Evolutionary conservation across 2,888 invertebrate species (phyloP).

Genomic region (Nomada goodeniana): DNA sequence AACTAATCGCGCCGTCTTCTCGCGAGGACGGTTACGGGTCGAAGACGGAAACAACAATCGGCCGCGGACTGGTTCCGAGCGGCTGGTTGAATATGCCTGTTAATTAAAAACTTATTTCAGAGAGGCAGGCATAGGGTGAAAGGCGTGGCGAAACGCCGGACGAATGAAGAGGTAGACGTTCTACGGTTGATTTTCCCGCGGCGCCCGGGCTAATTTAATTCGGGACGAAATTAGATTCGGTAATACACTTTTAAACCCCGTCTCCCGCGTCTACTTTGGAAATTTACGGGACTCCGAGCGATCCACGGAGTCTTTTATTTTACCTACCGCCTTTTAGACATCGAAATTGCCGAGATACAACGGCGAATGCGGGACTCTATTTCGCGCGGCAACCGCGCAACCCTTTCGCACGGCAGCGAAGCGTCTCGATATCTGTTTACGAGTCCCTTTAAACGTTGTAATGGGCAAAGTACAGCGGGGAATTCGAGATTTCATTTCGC

Average conservation of each 20-base stretch:
- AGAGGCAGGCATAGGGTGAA: neutral
- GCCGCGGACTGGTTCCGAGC: conserved; percentile 14
- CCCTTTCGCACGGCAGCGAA: too few relatives aligned
- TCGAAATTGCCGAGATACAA: conserved; percentile 6
- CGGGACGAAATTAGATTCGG: conserved; percentile 43
- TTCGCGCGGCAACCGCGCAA: too few relatives aligned
- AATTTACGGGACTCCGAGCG: conserved; percentile 15
- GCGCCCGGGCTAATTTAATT: conserved; percentile 46
- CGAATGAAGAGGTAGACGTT: conserved; percentile 15
- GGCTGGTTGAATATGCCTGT: conserved; percentile 41
- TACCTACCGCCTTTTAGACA: neutral
- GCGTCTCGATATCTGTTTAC: too few relatives aligned
- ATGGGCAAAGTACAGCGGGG: neutral
- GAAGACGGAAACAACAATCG: conserved; percentile 19
- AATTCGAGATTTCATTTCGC: neutral
- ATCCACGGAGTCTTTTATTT: conserved; percentile 7
- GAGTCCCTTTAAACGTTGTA: neutral
- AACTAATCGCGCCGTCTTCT: conserved; percentile 42
- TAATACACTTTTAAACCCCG: conserved; percentile 42
- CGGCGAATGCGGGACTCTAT: neutral
- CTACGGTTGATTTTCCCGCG: conserved; percentile 45
- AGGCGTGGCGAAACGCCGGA: neutral
- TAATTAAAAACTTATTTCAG: conserved; percentile 50
- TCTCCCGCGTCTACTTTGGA: neutral
- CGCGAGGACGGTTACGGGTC: too few relatives aligned